These are phyloP conservation scores for Euborellia annulipes DNA, from an alignment of 1,140 invertebrate genomes.

Conservation along the genomic window DNA sequence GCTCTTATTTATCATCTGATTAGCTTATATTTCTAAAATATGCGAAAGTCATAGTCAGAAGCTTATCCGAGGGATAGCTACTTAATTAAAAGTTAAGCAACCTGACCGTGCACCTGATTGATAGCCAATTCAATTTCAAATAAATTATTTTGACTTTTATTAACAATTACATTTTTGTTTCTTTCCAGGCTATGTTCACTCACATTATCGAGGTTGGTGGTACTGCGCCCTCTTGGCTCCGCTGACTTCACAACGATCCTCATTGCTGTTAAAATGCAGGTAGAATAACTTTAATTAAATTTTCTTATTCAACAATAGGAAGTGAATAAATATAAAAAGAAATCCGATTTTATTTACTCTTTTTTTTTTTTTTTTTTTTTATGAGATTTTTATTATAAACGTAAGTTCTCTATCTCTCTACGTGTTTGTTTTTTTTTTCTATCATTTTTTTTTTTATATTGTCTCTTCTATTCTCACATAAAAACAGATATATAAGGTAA, in stretches of 20 bases:
- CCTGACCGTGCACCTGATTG: no score
- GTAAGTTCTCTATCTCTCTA: not conserved
- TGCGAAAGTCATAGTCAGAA: no score
- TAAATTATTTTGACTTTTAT: no score
- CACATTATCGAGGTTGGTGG: slow-evolving; percentile 70
- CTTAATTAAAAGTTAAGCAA: no score
- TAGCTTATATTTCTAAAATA: no score
- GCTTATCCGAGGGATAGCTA: no score
- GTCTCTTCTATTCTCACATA: not conserved
- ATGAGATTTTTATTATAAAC: not conserved
- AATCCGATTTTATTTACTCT: not conserved
- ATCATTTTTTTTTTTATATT: not conserved
- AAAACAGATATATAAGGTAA: no score
- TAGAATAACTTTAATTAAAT: slow-evolving; percentile 16
- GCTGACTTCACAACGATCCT: slow-evolving; percentile 74
- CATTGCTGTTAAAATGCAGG: slow-evolving; percentile 90
- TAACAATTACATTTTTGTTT: no score
- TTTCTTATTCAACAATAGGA: not conserved
- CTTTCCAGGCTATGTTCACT: slow-evolving; percentile 79
- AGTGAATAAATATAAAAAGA: not conserved
- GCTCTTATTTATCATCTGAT: no score
- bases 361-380: not conserved
- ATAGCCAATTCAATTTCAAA: no score
- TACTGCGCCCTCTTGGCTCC: slow-evolving; percentile 65
- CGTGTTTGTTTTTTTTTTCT: not conserved